phyloP scores from a whole-genome alignment of 2,113 vertebrate species.

The Notothenia coriiceps region DNA sequence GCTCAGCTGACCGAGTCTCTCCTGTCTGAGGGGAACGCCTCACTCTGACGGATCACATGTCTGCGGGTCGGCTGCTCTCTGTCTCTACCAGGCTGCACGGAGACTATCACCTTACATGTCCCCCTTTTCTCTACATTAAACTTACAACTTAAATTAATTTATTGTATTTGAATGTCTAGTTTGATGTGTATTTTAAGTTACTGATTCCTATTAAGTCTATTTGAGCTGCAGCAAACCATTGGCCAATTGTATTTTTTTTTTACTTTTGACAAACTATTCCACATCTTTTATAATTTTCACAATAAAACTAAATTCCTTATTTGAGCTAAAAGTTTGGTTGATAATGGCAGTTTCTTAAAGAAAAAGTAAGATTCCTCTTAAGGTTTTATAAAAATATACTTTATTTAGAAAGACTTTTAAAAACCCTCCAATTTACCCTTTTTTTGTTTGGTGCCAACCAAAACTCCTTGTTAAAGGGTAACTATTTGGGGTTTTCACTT shows the following conservation, averaged over 20 bases:
- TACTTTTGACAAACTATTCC: not conserved
- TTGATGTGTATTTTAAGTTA: no score
- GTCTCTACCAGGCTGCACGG: not conserved
- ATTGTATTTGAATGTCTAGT: not conserved
- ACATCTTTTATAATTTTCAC: not conserved
- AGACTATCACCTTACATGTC: not conserved
- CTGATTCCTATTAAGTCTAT: no score
- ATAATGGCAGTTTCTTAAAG: not conserved
- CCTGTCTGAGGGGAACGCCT: not conserved
- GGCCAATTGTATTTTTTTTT: not conserved
- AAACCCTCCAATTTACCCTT: not conserved
- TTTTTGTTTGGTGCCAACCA: no score
- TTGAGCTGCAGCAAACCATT: not conserved
- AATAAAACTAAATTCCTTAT: not conserved
- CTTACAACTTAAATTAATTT: not conserved
- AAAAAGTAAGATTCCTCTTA: not conserved
- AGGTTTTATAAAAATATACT: not conserved
- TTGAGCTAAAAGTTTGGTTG: not conserved
- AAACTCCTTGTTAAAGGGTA: no score
- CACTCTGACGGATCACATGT: conserved; percentile 24
- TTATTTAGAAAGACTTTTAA: not conserved
- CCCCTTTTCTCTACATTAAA: not conserved
- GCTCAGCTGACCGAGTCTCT: conserved; percentile 61
- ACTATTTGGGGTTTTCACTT: no score
- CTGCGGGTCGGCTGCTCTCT: not conserved